Conservation (phyloP, 2,113 vertebrate genomes). For the Paradisaea rubra region DNA sequence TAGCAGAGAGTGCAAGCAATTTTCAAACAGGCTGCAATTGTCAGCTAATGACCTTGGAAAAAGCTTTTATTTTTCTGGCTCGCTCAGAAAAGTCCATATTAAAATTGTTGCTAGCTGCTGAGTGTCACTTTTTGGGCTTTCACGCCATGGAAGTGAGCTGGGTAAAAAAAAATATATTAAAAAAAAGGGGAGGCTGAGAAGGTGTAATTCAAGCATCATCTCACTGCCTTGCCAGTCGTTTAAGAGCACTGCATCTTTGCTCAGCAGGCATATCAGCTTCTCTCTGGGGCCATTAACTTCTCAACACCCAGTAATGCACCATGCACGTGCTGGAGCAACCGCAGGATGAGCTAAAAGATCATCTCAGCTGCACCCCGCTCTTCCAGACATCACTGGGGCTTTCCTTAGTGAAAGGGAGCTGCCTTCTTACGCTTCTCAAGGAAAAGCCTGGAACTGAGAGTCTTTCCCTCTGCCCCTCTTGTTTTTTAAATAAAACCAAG, state of each 20-base stretch:
- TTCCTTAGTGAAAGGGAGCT: background rate
- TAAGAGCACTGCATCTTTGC: background rate
- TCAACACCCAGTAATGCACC: background rate
- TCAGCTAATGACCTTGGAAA: slow-evolving; percentile 48
- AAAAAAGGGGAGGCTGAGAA: background rate
- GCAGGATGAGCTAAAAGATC: background rate
- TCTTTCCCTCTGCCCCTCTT: background rate
- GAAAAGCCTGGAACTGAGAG: background rate
- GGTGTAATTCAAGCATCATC: slow-evolving; percentile 1
- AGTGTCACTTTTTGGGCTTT: slow-evolving; percentile 24
- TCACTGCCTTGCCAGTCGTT: background rate
- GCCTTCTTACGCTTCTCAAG: background rate
- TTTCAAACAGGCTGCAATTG: slow-evolving; percentile 39
- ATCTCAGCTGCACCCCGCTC: background rate
- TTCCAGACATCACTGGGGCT: background rate
- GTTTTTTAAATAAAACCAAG: background rate
- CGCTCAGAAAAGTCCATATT: slow-evolving; percentile 10
- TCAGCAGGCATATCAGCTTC: background rate
- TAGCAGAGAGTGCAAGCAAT: slow-evolving; percentile 41
- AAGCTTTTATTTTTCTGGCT: background rate
- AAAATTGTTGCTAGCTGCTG: slow-evolving; percentile 7
- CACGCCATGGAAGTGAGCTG: background rate
- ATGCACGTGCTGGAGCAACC: rapidly evolving
- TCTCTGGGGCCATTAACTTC: background rate
- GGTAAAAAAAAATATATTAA: background rate